phyloP scores from a whole-genome alignment of 2,797 vertebrate species.

The Hybognathus amarus region DNA sequence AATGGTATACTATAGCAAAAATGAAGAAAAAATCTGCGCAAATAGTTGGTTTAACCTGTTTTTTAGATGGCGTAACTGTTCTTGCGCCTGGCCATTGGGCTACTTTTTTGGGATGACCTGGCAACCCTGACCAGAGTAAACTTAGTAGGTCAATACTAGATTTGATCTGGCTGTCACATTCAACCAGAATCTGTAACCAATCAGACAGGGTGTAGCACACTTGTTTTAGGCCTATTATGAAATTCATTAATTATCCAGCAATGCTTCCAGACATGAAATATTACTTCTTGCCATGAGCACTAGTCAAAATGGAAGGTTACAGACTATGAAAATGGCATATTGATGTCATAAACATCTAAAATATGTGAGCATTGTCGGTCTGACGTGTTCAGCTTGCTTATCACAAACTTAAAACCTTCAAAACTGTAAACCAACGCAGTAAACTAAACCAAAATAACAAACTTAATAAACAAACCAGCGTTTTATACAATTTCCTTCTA shows the following conservation, averaged over 20 bases:
- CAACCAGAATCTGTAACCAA: conserved; percentile 7
- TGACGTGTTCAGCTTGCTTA: not conserved
- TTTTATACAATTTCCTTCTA: not conserved
- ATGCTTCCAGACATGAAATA: conserved; percentile 7
- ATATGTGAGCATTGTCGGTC: not conserved
- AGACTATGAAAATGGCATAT: not conserved
- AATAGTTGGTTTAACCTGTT: not conserved
- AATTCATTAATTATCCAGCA: not conserved
- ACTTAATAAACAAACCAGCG: not conserved
- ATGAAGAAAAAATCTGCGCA: not conserved
- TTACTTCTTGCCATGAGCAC: not conserved
- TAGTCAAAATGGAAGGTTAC: not conserved
- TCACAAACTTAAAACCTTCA: not conserved
- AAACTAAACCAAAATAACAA: not conserved
- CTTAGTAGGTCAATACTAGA: not conserved
- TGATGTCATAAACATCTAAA: not conserved
- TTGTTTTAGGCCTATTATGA: not conserved
- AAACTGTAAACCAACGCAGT: not conserved
- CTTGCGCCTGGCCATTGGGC: not conserved
- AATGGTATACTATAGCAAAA: not conserved
- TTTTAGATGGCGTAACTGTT: not conserved
- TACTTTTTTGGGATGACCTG: not conserved
- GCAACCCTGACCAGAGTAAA: not conserved
- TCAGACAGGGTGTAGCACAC: not conserved
- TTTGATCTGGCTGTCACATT: not conserved